Evolutionary conservation across 2,888 invertebrate species (phyloP), one percentile per base, ranked within the genome.

Genomic region (Marasmarcha lunaedactyla): DNA sequence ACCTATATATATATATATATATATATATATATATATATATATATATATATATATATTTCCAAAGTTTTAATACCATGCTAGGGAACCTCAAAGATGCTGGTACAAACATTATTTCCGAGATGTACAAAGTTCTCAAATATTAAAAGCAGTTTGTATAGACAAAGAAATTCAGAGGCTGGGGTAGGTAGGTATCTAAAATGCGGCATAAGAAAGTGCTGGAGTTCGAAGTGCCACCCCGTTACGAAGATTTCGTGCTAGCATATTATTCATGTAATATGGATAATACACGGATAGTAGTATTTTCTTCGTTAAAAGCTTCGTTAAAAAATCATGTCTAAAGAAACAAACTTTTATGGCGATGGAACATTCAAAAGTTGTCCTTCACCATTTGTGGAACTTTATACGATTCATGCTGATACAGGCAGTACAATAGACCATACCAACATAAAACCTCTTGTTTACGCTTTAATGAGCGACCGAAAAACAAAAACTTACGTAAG

Each of bases 61-160:
- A 42, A 42, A 42, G 38, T 38, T 42, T 38, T 36, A 42, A 42
- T 38, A 35, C 41, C 35, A 42, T 42, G 41, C 13, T 42, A 42
- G 33, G 41, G 35, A 38, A 36, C 38, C 36, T 42, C 34, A 36
- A 42, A 42, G 42, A 41, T 41, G 37, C 37, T 15, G 30, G 38
- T 36, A 38, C 38, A 36, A 38, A 42, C 34, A 42, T 42, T 33
- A 20, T 42, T 33, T 42, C 42, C 30, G 27, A 38, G 27, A 42
- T 42, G 38, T 36, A n/a, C 38, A 36, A 42, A 38, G 36, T 38
- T 41, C 35, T 27, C 35, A 27, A 35, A 27, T 34, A 33, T 41
- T 34, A 38, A 38, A 38, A 38, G 35, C 27, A 37, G 35, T 35
- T 35, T 38, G 37, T 41, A 41, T 41, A 41, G 41, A 41, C 37